A percentile compares a stretch with the other conserved stretches of the same genome.
Conservation (phyloP, 2,888 invertebrate species). For the Pteria penguin region DNA sequence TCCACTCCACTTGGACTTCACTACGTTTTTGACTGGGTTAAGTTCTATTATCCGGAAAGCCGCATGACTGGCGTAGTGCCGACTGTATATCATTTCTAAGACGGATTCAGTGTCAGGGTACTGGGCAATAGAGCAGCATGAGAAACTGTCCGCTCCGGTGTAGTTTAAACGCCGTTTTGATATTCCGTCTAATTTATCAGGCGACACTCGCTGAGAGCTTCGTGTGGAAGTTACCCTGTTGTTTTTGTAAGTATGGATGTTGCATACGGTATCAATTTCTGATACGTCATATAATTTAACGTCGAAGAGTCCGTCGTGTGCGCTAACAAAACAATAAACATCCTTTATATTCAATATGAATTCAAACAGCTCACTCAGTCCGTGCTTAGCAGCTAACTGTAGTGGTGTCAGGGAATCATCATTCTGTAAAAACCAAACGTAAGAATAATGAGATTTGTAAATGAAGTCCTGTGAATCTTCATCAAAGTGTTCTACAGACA, state of each 20-base stretch:
- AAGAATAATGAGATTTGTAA: slow-evolving; percentile 40
- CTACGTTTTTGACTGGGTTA: slow-evolving; percentile 56
- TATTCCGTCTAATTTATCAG: slow-evolving; percentile 39
- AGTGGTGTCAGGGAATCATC: slow-evolving; percentile 56
- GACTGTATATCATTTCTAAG: slow-evolving; percentile 64
- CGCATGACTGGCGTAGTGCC: slow-evolving; percentile 49
- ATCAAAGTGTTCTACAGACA: neutral
- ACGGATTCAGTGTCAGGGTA: slow-evolving; percentile 54
- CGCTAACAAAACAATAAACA: slow-evolving; percentile 62
- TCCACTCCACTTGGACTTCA: slow-evolving; percentile 62
- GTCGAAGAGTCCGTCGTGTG: slow-evolving; percentile 68
- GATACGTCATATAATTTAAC: slow-evolving; percentile 65
- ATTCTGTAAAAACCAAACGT: slow-evolving; percentile 64
- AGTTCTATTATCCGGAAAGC: slow-evolving; percentile 62
- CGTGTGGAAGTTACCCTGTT: neutral
- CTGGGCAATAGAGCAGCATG: slow-evolving; percentile 36
- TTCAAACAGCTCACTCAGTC: slow-evolving; percentile 57
- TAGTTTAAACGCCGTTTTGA: slow-evolving; percentile 46
- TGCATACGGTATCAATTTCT: slow-evolving; percentile 65
- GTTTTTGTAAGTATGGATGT: neutral
- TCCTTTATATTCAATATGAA: slow-evolving; percentile 59
- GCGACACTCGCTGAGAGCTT: slow-evolving; percentile 7
- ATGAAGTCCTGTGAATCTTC: neutral
- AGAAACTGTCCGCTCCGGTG: slow-evolving; percentile 29
- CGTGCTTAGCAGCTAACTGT: slow-evolving; percentile 59